phyloP scores from a whole-genome alignment of 2,797 vertebrate species.

The Vireo griseus region DNA sequence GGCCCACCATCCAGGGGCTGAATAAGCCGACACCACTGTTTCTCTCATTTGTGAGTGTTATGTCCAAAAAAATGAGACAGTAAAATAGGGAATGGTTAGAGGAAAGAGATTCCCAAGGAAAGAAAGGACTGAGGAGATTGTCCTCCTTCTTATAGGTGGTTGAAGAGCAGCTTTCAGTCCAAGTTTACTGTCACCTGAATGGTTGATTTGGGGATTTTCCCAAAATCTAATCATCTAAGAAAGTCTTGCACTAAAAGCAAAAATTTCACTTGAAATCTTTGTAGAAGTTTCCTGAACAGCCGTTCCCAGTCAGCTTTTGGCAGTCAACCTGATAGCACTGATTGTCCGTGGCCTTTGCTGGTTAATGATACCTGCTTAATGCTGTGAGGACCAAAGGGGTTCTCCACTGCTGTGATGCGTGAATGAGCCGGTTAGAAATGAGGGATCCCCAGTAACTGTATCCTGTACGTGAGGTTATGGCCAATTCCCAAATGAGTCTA shows the following conservation, averaged over 20 bases:
- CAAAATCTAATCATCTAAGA: neutral
- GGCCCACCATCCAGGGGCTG: neutral
- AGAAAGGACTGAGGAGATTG: neutral
- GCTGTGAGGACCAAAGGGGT: neutral
- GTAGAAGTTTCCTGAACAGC: neutral
- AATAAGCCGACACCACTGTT: neutral
- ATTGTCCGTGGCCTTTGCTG: neutral
- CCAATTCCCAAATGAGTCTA: neutral
- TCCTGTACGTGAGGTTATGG: neutral
- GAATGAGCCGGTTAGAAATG: neutral
- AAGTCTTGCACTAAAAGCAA: neutral
- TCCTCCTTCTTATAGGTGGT: neutral
- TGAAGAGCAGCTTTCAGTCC: neutral
- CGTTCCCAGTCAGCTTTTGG: neutral
- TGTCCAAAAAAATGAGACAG: neutral
- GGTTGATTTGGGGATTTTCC: neutral
- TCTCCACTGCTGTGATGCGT: neutral
- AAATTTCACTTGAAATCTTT: neutral
- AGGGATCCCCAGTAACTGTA: neutral
- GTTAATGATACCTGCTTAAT: neutral
- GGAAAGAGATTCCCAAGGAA: neutral
- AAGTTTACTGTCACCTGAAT: neutral
- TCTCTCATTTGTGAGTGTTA: neutral
- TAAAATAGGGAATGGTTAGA: neutral
- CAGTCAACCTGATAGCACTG: neutral